phyloP scores from a whole-genome alignment of 2,797 vertebrate species.

The Sciurus carolinensis region DNA sequence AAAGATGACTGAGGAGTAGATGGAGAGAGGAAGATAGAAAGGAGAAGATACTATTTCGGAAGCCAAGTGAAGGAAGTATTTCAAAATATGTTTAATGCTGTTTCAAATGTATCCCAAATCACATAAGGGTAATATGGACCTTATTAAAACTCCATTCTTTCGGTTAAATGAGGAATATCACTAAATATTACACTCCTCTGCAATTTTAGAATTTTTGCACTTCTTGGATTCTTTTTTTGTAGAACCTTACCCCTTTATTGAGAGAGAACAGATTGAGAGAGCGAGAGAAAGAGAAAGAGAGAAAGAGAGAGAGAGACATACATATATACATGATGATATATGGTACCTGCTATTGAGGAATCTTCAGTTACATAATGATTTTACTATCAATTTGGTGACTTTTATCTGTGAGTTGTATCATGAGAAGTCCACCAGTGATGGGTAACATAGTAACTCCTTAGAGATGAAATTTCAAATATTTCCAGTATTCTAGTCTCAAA shows the following conservation, averaged over 20 bases:
- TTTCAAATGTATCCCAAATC: neutral
- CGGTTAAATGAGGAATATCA: neutral
- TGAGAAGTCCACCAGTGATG: neutral
- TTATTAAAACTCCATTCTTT: neutral
- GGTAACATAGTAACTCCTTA: neutral
- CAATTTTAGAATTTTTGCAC: neutral
- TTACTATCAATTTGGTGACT: neutral
- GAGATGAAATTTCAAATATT: neutral
- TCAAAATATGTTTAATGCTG: neutral
- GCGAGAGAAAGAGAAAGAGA: neutral
- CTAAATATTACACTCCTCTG: neutral
- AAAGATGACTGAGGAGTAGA: neutral
- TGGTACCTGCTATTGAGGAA: neutral
- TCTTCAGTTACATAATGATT: neutral
- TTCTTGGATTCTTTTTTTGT: neutral
- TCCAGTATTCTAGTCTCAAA: constrained; percentile 3
- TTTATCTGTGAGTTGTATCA: neutral
- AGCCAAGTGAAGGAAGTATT: neutral
- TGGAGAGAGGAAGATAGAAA: neutral
- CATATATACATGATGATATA: neutral
- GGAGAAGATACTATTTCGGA: neutral
- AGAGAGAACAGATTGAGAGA: neutral
- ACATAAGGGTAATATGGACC: accelerated
- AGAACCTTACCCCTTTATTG: neutral
- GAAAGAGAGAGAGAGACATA: neutral